Percentiles rank a stretch among this genome's conserved stretches.
Conservation (phyloP, 2,888 invertebrate species). For the Orchesella flavescens region DNA sequence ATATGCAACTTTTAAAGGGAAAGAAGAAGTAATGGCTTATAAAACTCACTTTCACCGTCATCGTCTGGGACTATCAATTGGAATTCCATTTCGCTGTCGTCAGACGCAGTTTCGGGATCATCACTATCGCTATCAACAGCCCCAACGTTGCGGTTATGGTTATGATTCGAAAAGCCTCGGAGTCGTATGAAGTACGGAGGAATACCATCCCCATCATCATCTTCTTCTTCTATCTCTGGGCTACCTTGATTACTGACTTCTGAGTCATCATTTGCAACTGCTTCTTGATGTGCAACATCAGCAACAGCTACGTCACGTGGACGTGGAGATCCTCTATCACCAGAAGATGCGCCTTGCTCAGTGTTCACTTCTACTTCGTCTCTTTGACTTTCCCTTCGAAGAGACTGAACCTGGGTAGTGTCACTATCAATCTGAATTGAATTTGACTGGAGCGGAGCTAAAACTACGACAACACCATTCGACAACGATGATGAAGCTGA, state of each 20-base stretch:
- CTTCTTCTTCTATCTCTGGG: background rate
- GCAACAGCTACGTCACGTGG: no score
- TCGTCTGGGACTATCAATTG: conserved; percentile 22
- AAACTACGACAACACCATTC: background rate
- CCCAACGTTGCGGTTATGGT: background rate
- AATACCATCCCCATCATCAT: background rate
- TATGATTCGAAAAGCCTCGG: conserved; percentile 12
- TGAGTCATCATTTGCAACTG: no score
- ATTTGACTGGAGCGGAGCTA: background rate
- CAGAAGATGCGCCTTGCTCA: no score
- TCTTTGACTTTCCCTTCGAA: no score
- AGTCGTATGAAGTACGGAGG: background rate
- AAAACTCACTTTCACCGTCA: conserved; percentile 56
- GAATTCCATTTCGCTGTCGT: conserved; percentile 51
- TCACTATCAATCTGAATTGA: background rate
- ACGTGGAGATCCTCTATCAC: no score
- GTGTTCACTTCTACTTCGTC: background rate
- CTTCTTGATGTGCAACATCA: no score
- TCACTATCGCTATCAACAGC: conserved; percentile 54
- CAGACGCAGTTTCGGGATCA: conserved; percentile 32
- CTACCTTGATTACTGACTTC: background rate
- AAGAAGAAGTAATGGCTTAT: background rate
- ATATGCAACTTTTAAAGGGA: no score
- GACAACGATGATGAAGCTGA: background rate
- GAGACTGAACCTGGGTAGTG: no score